Percentiles rank a stretch among this genome's conserved stretches.
phyloP scores from a whole-genome alignment of 2,797 vertebrate species.

The Hyperoplus lanceolatus region DNA sequence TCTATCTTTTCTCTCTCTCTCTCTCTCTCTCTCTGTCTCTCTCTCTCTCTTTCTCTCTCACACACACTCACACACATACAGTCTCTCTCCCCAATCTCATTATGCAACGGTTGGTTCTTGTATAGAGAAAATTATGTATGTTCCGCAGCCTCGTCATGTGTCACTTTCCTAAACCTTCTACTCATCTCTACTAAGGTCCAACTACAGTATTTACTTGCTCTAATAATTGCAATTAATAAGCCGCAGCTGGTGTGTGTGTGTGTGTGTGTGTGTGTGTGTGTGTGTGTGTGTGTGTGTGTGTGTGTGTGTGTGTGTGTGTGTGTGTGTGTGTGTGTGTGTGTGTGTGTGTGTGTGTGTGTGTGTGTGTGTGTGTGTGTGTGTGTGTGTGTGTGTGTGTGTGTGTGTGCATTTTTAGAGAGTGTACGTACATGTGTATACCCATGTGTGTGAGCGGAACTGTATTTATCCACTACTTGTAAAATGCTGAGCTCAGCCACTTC shows the following conservation, averaged over 20 bases:
- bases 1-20: constrained; percentile 5
- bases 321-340: constrained; percentile 16
- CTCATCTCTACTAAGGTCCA: constrained; percentile 15
- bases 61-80: neutral
- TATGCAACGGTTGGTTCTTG: constrained; percentile 12
- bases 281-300: constrained; percentile 4
- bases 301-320: constrained; percentile 16
- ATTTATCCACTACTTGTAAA: constrained; percentile 17
- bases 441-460: constrained; percentile 10
- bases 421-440: constrained; percentile 1
- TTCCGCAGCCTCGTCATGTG: constrained; percentile 32
- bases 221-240: constrained; percentile 49
- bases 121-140: constrained; percentile 29
- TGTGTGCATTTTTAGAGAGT: neutral
- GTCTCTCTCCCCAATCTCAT: constrained; percentile 13
- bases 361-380: constrained; percentile 10
- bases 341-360: constrained; percentile 21
- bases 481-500: constrained; percentile 48
- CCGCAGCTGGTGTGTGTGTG: constrained; percentile 11
- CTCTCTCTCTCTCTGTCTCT: constrained; percentile 1
- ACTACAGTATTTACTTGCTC: constrained; percentile 5
- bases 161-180: neutral
- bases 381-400: constrained; percentile 18
- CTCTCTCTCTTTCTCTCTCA: neutral
- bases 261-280: constrained; percentile 8